Base-by-base conservation (phyloP, 2,888 invertebrate genomes). In the Drosophila peninsularis region DNA sequence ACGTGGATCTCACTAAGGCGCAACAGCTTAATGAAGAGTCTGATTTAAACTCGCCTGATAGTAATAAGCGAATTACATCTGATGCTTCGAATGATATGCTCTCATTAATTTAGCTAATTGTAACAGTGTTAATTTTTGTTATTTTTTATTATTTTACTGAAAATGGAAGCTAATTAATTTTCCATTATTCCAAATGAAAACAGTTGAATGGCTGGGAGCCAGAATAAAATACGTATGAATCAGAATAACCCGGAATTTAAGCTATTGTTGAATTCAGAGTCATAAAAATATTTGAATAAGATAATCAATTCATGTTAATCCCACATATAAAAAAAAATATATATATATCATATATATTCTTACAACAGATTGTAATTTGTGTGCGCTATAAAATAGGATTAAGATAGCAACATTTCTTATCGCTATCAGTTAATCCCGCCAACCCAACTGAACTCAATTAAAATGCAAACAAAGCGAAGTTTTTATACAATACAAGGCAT, bases 81-180 rank as follows among this genome's bases (percentile, higher is more conserved):
- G 83, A 84, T 52, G 86, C 80, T 5, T 76, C 83, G 6, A 76
- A 80, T 54, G 88, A 84, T 56, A 69, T 82, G 61, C 67, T 84
- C 0, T 54, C 73, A 14, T 55, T 62, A 9, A 44, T 60, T 14
- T 75, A 75, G 37, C 41, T 39, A 42, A 17, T 17, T 36, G 19
- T 42, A 6, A 0, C 34, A 6, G n/a, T 30, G 3, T 17, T 27
- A 42, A 10, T 24, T 45, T 44, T 37, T 37, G 24, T 57, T 36
- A 54, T 45, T 44, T 34, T 37, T 53, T 42, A 17, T 61, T 6
- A 34, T n/a, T 30, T 17, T 34, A 37, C 17, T 39, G 3, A 34
- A 19, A 44, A 9, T 37, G 17, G 4, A 11, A 36, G 17, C 17
- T 24, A 32, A 34, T 27, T 19, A 32, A 19, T 24, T 5, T 19